Evolutionary conservation across 30 jellyfish, hydroid and myxozoan species (phyloP), one percentile per base, ranked within the genome.

Genomic region (Hydra vulgaris): DNA sequence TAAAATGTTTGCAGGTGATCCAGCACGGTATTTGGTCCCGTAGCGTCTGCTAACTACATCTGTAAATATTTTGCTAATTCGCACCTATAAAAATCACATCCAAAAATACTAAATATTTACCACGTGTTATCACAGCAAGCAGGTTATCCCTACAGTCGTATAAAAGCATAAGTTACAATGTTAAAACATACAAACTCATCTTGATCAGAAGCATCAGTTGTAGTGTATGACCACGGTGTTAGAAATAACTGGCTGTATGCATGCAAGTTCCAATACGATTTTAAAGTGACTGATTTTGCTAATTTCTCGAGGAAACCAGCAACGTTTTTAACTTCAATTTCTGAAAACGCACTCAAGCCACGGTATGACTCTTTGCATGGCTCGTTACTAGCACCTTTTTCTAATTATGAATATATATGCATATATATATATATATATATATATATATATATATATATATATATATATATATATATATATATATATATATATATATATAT

Each of bases 161-260:
- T n/a, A n/a, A n/a, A n/a, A n/a, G n/a, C n/a, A n/a, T n/a, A n/a
- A n/a, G n/a, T 19, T n/a, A 55, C 67, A 22, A 4, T 19, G 4
- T 1, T 4, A 81, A 81, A 1, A 74, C 96, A 76, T 77, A 87
- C 98, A 82, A 92, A 86, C 73, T 92, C 98, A 15, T 56, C 23
- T 25, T 83, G 84, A 75, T 92, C 90, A 15, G 24, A 70, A 23
- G 98, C 94, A 27, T 23, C 66, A 12, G 74, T 81, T 25, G 53
- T 92, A 0, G 98, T 86, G 86, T 86, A 92, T 21, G 96, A 93
- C 98, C 98, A 92, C 15, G 98, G 98, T 19, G 95, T 86, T 87
- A 92, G 75, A 92, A 95, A 80, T 88, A 92, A 24, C 25, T 92
- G 95, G 79, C 98, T 92, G 95, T 92, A 92, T 0, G 98, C 96